These are phyloP conservation scores for Henicopernis longicauda DNA, from an alignment of 2,113 vertebrate genomes.

Conservation along the genomic window DNA sequence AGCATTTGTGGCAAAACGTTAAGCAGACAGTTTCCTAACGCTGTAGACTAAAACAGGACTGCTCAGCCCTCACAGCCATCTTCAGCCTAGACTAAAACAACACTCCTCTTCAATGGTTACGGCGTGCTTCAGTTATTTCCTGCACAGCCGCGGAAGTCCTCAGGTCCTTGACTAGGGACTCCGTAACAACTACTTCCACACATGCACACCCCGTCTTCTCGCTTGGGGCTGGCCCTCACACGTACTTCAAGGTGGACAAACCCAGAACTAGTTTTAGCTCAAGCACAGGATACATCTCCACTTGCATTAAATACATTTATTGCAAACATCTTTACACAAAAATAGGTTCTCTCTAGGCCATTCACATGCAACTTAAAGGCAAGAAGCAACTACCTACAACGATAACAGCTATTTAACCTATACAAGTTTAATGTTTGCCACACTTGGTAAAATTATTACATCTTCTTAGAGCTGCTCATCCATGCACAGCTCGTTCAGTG, in stretches of 20 bases:
- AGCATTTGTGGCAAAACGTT: background rate
- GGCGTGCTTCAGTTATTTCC: background rate
- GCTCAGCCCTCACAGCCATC: background rate
- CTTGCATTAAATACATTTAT: constrained; percentile 73
- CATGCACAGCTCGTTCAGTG: background rate
- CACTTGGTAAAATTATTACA: background rate
- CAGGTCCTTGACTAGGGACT: background rate
- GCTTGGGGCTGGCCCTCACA: background rate
- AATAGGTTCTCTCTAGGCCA: constrained; percentile 80
- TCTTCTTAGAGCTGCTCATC: background rate
- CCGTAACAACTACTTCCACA: accelerated
- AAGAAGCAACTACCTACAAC: constrained; percentile 55
- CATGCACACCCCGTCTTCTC: accelerated
- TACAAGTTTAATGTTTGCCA: background rate
- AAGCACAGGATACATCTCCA: background rate
- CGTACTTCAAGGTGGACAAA: background rate
- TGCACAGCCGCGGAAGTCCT: accelerated
- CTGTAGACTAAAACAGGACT: background rate
- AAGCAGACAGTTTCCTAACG: background rate
- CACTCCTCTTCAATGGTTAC: accelerated
- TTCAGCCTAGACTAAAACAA: background rate
- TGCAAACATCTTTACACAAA: constrained; percentile 73
- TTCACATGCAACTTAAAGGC: constrained; percentile 73
- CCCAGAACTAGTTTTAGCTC: background rate
- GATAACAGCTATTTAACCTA: background rate